Base-by-base conservation (phyloP, 2,797 vertebrate species). In the Pteropus rufus region DNA sequence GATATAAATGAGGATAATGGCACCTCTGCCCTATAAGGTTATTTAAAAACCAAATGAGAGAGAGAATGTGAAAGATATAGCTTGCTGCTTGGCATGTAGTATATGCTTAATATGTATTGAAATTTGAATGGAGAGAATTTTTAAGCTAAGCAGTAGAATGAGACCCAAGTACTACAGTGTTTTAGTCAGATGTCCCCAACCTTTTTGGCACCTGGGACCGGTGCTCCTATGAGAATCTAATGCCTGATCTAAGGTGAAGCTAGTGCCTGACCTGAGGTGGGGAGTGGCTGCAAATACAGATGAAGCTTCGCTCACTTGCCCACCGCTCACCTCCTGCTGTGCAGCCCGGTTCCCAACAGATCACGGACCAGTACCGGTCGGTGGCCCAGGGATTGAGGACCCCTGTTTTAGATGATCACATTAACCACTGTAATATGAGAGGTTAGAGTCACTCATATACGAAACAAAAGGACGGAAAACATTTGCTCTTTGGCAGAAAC, bases 401-500 rank as follows among this genome's bases (percentile, higher is more conserved):
- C 49, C 49, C 49, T 49, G 49, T 49, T 89, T 87, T 79, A 39
- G 44, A 70, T 77, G 62, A 82, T 79, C 26, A 72, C 56, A 89
- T 80, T 92, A 95, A 39, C 29, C 82, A 60, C 73, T 87, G 15
- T 83, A 87, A 97, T 94, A 41, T 94, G 87, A 84, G 46, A 94
- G 23, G 29, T 96, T 93, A 52, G 93, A 83, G 65, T 58, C 64
- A 88, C 75, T 9, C 65, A 62, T 2, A 10, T 82, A 54, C 34
- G 65, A 76, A 91, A 92, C 36, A 89, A 76, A 97, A 82, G 73
- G 26, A 36, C 70, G 81, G 70, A 82, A 92, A 77, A 93, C 56
- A 39, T 93, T 91, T 95, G 87, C 26, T 91, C 92, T 93, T 91
- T 21, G 88, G 36, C 58, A 91, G 77, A 91, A 96, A 70, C 54